Conservation (phyloP, 2,113 vertebrate species). For the Mastomys natalensis region DNA sequence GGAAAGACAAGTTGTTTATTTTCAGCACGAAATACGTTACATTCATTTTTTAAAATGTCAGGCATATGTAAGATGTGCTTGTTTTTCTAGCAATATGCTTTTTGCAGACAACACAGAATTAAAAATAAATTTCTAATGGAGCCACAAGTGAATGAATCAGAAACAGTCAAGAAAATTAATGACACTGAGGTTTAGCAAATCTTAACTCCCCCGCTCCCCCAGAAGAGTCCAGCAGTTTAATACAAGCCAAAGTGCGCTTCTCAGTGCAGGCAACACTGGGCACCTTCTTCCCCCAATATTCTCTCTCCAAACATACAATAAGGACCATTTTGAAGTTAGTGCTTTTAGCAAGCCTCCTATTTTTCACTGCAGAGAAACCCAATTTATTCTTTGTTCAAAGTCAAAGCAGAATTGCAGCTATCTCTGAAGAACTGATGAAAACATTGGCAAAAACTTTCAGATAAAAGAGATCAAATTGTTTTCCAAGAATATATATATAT, state of each 20-base stretch:
- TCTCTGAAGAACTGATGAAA: slow-evolving; percentile 59
- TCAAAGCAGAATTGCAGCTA: slow-evolving; percentile 56
- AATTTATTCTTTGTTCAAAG: slow-evolving; percentile 72
- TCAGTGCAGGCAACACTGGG: accelerated
- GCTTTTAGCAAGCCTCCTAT: slow-evolving; percentile 69
- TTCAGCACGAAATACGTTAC: slow-evolving; percentile 74
- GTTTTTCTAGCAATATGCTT: slow-evolving; percentile 73
- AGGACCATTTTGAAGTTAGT: slow-evolving; percentile 66
- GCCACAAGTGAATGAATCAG: slow-evolving; percentile 77
- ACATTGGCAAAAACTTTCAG: slow-evolving; percentile 77
- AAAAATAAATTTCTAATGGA: slow-evolving; percentile 85
- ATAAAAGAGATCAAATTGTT: slow-evolving; percentile 75
- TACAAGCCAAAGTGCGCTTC: slow-evolving; percentile 66
- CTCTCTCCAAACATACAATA: slow-evolving; percentile 14
- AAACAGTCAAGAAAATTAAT: slow-evolving; percentile 77
- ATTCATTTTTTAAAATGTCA: slow-evolving; percentile 83
- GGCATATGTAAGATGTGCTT: slow-evolving; percentile 66
- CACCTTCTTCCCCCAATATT: neutral
- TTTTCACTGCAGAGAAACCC: slow-evolving; percentile 59
- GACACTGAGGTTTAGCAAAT: slow-evolving; percentile 59
- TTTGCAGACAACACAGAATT: slow-evolving; percentile 81
- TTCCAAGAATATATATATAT: slow-evolving; percentile 57
- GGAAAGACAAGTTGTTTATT: slow-evolving; percentile 80
- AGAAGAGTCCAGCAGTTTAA: slow-evolving; percentile 54
- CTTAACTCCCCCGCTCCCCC: neutral